Evolutionary conservation across 2,888 invertebrate genomes (phyloP), one percentile per base, ranked within the genome.

Genomic region (Atethmia centrago): DNA sequence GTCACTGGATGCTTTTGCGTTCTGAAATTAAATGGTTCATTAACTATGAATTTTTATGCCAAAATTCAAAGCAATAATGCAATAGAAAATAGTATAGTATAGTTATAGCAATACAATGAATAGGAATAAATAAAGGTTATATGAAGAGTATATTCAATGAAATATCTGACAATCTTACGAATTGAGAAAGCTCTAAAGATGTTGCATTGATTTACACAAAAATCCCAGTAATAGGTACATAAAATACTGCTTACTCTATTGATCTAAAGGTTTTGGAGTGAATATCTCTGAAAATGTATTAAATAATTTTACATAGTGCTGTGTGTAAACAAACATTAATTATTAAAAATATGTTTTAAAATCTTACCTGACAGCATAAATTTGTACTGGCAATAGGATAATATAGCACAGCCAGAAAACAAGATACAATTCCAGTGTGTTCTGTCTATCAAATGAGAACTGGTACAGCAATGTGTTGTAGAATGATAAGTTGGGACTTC

Each of bases 381-480:
- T 97, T 95, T 99, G 99, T 85, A 99, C 97, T 42, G 99, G 98
- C 82, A 99, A 97, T 70, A 99, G 95, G 71, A 98, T 97, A 88
- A 98, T 97, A 92, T 99, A 99, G 89, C 98, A 98, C 73, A 98
- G 92, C 96, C 99, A 98, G 92, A 99, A 99, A 62, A 98, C 96
- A 79, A 99, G 96, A 95, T 99, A 99, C 87, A 99, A 97, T 94
- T 99, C 99, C 73, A 99, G 96, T 14, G 99, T 98, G 92, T 99
- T 98, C 94, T 99, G 99, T 91, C 98, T 97, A 91, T 99, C 99
- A 95, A 99, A 99, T 0, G 99, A 99, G 93, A 99, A 99, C 93
- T 99, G 99, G 95, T 99, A 99, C 74, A 98, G 97, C 88, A 99
- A 97, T 74, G 98, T 98, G 93, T 99, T 99, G 89, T 98, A 98